Percentiles rank a stretch among this genome's conserved stretches.
Evolutionary conservation across 2,888 invertebrate species (phyloP).

Genomic region (Serrognathus titanus): DNA sequence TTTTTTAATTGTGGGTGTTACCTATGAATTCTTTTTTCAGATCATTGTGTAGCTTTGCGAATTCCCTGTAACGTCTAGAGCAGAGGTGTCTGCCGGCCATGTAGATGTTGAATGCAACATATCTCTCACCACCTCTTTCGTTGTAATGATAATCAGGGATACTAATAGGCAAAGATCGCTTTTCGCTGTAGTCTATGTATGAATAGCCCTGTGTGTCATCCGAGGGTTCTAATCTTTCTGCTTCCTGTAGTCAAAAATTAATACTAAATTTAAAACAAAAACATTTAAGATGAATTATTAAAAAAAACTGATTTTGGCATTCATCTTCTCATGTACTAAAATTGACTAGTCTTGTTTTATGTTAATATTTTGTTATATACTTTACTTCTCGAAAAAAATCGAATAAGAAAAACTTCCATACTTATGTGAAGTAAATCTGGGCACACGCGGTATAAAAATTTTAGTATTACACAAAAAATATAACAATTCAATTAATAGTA

Average conservation of each 20-base stretch:
- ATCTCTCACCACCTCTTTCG: conserved; percentile 83
- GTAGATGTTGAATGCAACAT: conserved; percentile 95
- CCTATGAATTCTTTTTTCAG: conserved; percentile 92
- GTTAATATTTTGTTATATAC: no score
- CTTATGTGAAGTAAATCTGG: no score
- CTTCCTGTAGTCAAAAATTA: conserved; percentile 58
- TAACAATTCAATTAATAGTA: no score
- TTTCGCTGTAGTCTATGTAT: conserved; percentile 90
- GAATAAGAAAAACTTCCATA: no score
- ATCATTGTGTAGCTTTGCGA: conserved; percentile 81
- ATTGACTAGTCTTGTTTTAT: no score
- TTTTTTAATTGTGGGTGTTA: conserved; percentile 32
- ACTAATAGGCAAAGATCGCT: conserved; percentile 81
- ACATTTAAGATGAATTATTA: no score
- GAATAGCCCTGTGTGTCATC: conserved; percentile 79
- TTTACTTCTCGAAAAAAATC: no score
- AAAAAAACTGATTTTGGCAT: no score
- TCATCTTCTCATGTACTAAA: no score
- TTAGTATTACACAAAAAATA: no score
- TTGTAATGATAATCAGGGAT: conserved; percentile 94
- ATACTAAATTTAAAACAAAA: no score
- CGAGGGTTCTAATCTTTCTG: conserved; percentile 77
- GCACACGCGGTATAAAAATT: no score
- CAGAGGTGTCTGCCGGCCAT: conserved; percentile 98
- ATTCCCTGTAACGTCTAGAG: conserved; percentile 94